Conservation (phyloP, 2,888 invertebrate genomes). For the Ephialtes manifestator region DNA sequence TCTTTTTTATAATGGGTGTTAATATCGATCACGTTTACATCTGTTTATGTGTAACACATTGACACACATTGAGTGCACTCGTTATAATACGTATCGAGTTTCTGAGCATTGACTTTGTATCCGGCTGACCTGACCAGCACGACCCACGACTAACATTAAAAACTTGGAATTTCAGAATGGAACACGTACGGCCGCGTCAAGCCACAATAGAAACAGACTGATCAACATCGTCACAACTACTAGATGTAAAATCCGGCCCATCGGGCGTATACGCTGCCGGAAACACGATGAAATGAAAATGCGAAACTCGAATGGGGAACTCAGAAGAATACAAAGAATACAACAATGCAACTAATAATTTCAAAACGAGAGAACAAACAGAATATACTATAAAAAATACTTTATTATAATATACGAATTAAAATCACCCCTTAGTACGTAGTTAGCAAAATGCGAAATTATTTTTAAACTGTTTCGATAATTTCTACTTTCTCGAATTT, state of each 20-base stretch:
- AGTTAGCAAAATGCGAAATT: conserved; percentile 6
- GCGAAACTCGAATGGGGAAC: conserved; percentile 10
- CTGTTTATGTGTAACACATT: not conserved
- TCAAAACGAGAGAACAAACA: not conserved
- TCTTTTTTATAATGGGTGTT: not conserved
- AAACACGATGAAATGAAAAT: not conserved
- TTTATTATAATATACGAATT: not conserved
- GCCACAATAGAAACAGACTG: conserved; percentile 75
- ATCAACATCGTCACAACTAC: conserved; percentile 65
- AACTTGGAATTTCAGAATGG: conserved; percentile 87
- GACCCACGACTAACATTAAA: conserved; percentile 22
- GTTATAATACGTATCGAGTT: conserved; percentile 24
- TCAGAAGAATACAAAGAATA: not conserved
- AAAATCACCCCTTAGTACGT: not conserved
- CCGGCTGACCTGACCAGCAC: not conserved
- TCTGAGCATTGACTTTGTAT: conserved; percentile 16
- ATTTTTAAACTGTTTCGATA: not conserved
- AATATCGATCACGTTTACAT: not conserved
- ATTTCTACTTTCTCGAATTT: conserved; percentile 8
- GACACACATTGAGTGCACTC: conserved; percentile 1
- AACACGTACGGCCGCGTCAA: conserved; percentile 90
- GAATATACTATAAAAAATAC: not conserved
- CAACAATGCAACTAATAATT: not conserved
- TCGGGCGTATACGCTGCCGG: not conserved
- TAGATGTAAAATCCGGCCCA: conserved; percentile 49